phyloP scores from a whole-genome alignment of 2,113 vertebrate species.

The Platycercus adscitus region DNA sequence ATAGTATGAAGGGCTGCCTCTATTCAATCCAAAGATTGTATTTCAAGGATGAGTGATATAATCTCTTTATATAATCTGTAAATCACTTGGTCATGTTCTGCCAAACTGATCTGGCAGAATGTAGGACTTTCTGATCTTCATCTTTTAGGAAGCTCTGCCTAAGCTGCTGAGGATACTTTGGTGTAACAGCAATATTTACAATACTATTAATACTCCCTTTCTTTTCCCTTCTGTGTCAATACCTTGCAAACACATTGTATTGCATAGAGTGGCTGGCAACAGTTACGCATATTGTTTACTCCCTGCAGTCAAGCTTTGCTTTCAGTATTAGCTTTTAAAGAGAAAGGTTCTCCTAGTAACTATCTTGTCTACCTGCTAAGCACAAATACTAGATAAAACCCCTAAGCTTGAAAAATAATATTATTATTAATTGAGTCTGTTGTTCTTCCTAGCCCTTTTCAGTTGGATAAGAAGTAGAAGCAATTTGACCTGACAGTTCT shows the following conservation, averaged over 20 bases:
- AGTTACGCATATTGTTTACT: neutral
- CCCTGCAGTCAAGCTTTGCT: neutral
- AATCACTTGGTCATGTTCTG: neutral
- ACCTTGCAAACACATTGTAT: neutral
- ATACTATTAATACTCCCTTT: neutral
- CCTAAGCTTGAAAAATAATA: neutral
- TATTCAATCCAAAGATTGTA: neutral
- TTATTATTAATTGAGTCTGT: neutral
- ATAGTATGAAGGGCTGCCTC: neutral
- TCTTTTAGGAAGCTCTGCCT: neutral
- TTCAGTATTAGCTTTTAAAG: neutral
- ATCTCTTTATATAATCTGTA: neutral
- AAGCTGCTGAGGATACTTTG: neutral
- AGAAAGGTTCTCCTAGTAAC: neutral
- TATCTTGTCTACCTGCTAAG: neutral
- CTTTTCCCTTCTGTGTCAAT: neutral
- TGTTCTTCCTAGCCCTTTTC: neutral
- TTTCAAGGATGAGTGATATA: neutral
- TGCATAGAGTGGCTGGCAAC: neutral
- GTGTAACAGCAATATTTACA: neutral
- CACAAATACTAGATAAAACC: neutral
- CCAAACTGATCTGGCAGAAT: neutral
- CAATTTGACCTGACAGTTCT: constrained; percentile 8
- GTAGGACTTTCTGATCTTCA: neutral
- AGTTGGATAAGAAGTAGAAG: neutral